Evolutionary conservation across 2,113 vertebrate genomes (phyloP).

Genomic region (Dascyllus trimaculatus): DNA sequence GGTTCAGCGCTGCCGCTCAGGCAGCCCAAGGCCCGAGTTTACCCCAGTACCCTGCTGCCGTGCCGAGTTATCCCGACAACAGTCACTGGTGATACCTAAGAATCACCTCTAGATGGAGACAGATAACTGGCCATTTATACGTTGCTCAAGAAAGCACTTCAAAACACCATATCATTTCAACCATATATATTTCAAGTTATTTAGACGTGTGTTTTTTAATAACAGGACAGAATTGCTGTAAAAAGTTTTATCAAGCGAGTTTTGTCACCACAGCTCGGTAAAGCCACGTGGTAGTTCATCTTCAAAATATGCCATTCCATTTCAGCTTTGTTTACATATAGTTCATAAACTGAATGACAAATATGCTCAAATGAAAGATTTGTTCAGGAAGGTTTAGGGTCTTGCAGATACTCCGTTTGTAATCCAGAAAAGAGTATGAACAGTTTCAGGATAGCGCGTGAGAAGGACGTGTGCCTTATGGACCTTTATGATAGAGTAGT

Average conservation of each 20-base stretch:
- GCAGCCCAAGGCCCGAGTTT: constrained; percentile 89
- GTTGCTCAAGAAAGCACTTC: constrained; percentile 7
- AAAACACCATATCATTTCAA: constrained; percentile 30
- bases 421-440: constrained; percentile 8
- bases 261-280: constrained; percentile 26
- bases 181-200: constrained; percentile 4
- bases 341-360: constrained; percentile 20
- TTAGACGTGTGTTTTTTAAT: background rate
- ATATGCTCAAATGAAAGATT: constrained; percentile 3
- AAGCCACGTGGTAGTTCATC: constrained; percentile 4
- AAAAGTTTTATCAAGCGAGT: constrained; percentile 24
- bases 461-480: constrained; percentile 73
- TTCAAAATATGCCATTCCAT: constrained; percentile 52
- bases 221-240: constrained; percentile 23
- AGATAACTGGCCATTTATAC: constrained; percentile 5
- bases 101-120: constrained; percentile 67
- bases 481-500: constrained; percentile 35
- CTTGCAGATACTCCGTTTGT: constrained; percentile 27
- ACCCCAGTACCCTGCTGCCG: constrained; percentile 92
- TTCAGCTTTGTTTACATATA: constrained; percentile 65
- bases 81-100: constrained; percentile 79
- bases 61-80: constrained; percentile 91
- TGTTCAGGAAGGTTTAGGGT: background rate
- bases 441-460: constrained; percentile 5
- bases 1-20: constrained; percentile 88